Percentiles rank a stretch among this genome's conserved stretches.
Evolutionary conservation across 2,797 vertebrate species (phyloP).

Genomic region (Hyperoplus immaculatus): DNA sequence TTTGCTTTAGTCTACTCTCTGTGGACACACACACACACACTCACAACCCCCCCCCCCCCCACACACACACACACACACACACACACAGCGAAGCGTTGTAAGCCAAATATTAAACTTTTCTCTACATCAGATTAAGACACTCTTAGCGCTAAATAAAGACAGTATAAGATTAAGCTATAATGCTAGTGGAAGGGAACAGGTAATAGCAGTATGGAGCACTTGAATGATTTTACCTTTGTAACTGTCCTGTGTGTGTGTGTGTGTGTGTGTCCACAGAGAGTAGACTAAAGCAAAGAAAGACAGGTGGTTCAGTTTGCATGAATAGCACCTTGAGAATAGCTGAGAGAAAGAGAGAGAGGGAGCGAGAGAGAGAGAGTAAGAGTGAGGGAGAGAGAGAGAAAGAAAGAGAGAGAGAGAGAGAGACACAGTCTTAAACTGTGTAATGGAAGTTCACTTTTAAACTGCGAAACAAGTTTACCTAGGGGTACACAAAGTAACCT

Average conservation of each 20-base stretch:
- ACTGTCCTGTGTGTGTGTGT: no score
- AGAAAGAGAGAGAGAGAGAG: background rate
- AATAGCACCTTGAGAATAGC: slow-evolving; percentile 41
- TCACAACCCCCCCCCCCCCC: no score
- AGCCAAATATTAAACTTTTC: slow-evolving; percentile 75
- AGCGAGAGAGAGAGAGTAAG: slow-evolving; percentile 23
- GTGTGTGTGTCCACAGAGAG: slow-evolving; percentile 18
- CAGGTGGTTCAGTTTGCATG: slow-evolving; percentile 56
- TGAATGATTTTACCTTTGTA: no score
- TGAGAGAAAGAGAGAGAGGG: slow-evolving; percentile 20
- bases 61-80: slow-evolving; percentile 9
- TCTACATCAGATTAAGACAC: slow-evolving; percentile 64
- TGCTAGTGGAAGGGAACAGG: no score
- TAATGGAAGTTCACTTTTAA: no score
- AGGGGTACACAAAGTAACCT: no score
- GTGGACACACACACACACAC: slow-evolving; percentile 8
- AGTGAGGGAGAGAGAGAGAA: background rate
- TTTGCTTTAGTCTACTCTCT: slow-evolving; percentile 40
- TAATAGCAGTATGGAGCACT: no score
- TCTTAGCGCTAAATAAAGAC: slow-evolving; percentile 53
- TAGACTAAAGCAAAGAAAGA: slow-evolving; percentile 42
- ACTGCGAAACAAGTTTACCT: no score
- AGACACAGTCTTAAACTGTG: no score
- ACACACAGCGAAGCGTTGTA: slow-evolving; percentile 44
- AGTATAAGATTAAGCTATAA: background rate